Evolutionary conservation across 2,113 vertebrate genomes (phyloP), one percentile per base, ranked within the genome.

Genomic region (Ictalurus furcatus): DNA sequence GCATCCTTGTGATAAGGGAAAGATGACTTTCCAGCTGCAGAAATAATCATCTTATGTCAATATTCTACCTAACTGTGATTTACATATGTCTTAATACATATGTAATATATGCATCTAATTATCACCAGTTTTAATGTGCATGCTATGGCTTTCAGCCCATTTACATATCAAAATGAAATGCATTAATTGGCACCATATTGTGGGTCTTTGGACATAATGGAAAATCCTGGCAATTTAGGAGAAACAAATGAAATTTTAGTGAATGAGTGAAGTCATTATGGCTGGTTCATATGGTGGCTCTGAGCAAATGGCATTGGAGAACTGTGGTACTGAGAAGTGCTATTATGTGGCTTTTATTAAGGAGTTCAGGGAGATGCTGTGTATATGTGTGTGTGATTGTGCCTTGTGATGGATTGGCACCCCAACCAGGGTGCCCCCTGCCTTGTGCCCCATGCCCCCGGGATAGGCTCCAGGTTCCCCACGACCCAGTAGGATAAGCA

Each of bases 141-240:
- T 85, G 44, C 87, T 80, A 76, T 25, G 16, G 59, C 21, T 79
- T 84, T 63, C 25, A 37, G 69, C 37, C 58, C 65, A 79, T 74
- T 73, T 87, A 87, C 58, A 84, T 48, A 90, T 83, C 87, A 67
- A 69, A 86, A 83, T 37, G 34, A 79, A 83, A 67, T 44, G 40
- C 79, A n/a, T 48, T 80, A 86, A 89, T 48, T 73, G 73, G 73
- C 23, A 23, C 71, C 86, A 85, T 80, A 87, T 89, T 89, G 61
- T n/a, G 88, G 85, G 88, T 87, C 63, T 74, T 81, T 89, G 73
- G 67, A 81, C 7, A 8, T 90, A 84, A 90, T 90, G 84, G 54
- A 54, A 84, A 78, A 69, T 65, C 85, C 48, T 87, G 65, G 19
- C n/a, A 30, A 37, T 81, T 87, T 87, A 71, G 73, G 12, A 81